These are phyloP conservation scores for Drosophila equinoxialis DNA, from an alignment of 1,140 invertebrate genomes.

Conservation along the genomic window DNA sequence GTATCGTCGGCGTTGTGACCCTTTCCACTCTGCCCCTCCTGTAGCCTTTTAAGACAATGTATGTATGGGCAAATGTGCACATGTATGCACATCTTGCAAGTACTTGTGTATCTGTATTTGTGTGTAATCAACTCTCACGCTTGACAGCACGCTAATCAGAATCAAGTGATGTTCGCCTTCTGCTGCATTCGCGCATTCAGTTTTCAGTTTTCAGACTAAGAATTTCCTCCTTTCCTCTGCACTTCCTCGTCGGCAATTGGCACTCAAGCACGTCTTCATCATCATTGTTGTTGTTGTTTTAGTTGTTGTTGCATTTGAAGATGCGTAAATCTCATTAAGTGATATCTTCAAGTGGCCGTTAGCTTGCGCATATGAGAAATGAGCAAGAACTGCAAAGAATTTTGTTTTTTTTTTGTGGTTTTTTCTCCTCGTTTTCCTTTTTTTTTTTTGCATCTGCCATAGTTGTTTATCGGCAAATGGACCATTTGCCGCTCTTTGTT, in stretches of 20 bases:
- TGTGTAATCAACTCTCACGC: conserved; percentile 64
- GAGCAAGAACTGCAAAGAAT: conserved; percentile 45
- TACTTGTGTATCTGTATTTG: conserved; percentile 30
- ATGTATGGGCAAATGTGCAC: conserved; percentile 19
- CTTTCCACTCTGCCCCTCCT: not conserved
- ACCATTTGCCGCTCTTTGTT: conserved; percentile 74
- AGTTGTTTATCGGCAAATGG: conserved; percentile 72
- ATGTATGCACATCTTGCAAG: not conserved
- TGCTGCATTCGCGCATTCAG: conserved; percentile 58
- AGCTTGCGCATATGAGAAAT: conserved; percentile 71
- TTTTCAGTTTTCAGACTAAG: conserved; percentile 31
- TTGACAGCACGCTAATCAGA: conserved; percentile 81
- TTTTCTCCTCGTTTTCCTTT: not conserved
- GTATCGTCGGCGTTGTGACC: conserved; percentile 52
- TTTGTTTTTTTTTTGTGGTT: conserved; percentile 41
- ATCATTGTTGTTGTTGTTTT: conserved; percentile 37
- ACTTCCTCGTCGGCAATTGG: conserved; percentile 55
- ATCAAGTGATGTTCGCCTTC: conserved; percentile 77
- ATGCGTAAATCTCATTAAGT: conserved; percentile 82
- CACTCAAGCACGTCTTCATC: conserved; percentile 79
- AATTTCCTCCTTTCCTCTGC: conserved; percentile 19
- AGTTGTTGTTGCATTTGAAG: conserved; percentile 70
- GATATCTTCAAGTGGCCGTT: conserved; percentile 81
- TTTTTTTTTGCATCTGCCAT: conserved; percentile 48
- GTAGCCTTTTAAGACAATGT: conserved; percentile 12